Percentiles rank a stretch among this genome's conserved stretches.
Evolutionary conservation across 2,888 invertebrate species (phyloP).

Genomic region (Neoscelio sp.): DNA sequence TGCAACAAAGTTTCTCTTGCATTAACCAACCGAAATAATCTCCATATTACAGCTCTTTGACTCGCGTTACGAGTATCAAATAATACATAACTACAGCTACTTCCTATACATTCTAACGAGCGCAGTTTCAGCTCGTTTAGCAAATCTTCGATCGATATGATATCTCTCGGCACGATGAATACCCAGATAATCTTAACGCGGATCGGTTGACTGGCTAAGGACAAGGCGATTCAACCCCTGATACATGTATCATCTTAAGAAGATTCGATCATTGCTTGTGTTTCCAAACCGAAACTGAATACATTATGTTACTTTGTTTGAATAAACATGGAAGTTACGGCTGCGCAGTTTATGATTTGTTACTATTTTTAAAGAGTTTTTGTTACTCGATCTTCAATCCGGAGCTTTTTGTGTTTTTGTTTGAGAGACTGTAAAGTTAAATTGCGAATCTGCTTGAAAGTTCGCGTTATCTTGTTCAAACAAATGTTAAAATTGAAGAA

Average conservation of each 20-base stretch:
- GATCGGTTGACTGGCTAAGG: slow-evolving; percentile 51
- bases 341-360: no score
- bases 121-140: slow-evolving; percentile 59
- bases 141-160: slow-evolving; percentile 61
- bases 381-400: no score
- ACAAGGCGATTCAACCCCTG: slow-evolving; percentile 32
- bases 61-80: slow-evolving; percentile 58
- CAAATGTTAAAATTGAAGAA: no score
- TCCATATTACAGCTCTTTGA: slow-evolving; percentile 66
- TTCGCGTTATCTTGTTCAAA: no score
- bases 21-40: slow-evolving; percentile 63
- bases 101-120: slow-evolving; percentile 58
- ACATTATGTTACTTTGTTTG: slow-evolving; percentile 37
- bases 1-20: slow-evolving; percentile 61
- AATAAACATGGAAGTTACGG: no score
- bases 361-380: no score
- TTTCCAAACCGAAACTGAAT: slow-evolving; percentile 36
- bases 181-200: slow-evolving; percentile 49
- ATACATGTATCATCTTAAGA: slow-evolving; percentile 49
- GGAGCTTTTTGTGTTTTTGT: no score
- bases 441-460: no score
- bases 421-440: no score
- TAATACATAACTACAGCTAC: slow-evolving; percentile 53
- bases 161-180: slow-evolving; percentile 55
- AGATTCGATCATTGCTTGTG: slow-evolving; percentile 39